Base-by-base conservation (phyloP, 2,797 vertebrate species). In the Manis pentadactyla region DNA sequence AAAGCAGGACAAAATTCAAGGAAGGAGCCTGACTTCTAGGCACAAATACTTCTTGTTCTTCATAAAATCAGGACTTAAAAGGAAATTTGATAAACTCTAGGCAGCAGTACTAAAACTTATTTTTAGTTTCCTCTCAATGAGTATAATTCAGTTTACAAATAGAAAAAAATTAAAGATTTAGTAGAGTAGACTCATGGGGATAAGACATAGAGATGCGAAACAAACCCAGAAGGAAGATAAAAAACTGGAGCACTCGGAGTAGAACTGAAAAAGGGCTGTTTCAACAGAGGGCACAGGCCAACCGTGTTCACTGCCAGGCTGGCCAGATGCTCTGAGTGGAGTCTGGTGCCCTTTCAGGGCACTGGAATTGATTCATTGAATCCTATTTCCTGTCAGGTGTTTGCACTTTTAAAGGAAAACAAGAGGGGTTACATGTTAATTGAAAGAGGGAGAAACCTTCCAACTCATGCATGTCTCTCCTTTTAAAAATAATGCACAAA, bases 401-500 rank as follows among this genome's bases (percentile, higher is more conserved):
- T 57, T 14, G 46, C 42, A 55, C 57, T 93, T 96, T 92, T 42
- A n/a, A 71, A 55, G 71, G 81, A 66, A 74, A 66, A 68, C 9
- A 25, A 53, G 37, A 61, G 17, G n/a, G 18, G 17, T 79, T 46
- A 25, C 29, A 4, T 10, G 8, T 19, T 75, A 17, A 66, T 14
- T 93, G 84, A 46, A 59, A 94, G 69, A 51, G 25, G 29, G 34
- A 74, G 42, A 92, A 53, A 66, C 12, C 3, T 8, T 4, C 71
- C 82, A 61, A n/a, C 49, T 4, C 12, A 0, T 31, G 53, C 19
- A 2, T 23, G 15, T 75, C 25, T 90, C 8, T 92, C 78, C 68
- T 79, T 82, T 84, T 68, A 34, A 87, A 78, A 95, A 51, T 71
- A 87, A 96, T 68, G 34, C 61, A 81, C 75, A 90, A 90, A 90